Conservation (phyloP, 1,140 invertebrate genomes). For the Plutomurus gul region DNA sequence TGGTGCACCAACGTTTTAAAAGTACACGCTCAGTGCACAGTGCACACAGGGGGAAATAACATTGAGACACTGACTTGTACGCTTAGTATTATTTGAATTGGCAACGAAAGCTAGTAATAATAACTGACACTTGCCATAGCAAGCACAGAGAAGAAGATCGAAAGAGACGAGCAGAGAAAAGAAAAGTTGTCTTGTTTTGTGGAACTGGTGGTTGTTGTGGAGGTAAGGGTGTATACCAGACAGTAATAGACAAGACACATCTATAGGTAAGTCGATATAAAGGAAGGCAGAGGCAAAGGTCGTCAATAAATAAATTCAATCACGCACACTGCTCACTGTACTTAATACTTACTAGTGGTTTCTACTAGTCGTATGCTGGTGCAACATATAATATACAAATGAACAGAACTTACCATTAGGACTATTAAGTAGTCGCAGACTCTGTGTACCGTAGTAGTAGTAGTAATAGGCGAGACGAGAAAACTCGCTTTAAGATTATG, state of each 20-base stretch:
- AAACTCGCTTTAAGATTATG: too few relatives aligned
- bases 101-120: not conserved
- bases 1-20: too few relatives aligned
- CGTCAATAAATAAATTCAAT: constrained; percentile 10
- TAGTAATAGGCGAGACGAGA: too few relatives aligned
- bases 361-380: not conserved
- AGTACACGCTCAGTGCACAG: too few relatives aligned
- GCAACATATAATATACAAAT: too few relatives aligned
- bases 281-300: not conserved
- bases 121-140: not conserved
- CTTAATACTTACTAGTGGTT: not conserved
- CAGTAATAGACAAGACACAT: not conserved
- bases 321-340: too few relatives aligned
- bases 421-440: too few relatives aligned
- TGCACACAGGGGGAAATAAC: too few relatives aligned
- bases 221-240: not conserved
- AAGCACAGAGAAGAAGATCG: not conserved
- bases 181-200: constrained; percentile 5
- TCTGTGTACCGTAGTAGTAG: too few relatives aligned
- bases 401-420: too few relatives aligned
- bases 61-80: too few relatives aligned
- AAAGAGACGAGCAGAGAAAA: not conserved
- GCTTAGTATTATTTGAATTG: too few relatives aligned
- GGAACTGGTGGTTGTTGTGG: not conserved
- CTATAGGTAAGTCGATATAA: not conserved